Evolutionary conservation across 2,888 invertebrate species (phyloP).

Genomic region (Eulithis testata): DNA sequence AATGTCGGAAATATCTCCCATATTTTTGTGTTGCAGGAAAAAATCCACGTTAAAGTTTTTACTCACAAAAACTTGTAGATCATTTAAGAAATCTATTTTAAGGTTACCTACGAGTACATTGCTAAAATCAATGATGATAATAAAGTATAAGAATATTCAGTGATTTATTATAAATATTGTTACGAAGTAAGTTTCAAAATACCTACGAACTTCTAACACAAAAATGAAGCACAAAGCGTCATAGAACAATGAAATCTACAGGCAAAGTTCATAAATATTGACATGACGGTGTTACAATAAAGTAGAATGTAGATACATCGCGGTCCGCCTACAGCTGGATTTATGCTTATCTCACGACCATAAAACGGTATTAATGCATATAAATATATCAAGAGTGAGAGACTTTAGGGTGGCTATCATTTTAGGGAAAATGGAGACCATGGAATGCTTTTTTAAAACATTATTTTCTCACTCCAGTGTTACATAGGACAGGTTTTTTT

Average conservation of each 20-base stretch:
- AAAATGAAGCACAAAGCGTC: slow-evolving; percentile 31
- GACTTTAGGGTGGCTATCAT: slow-evolving; percentile 47
- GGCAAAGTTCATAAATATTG: slow-evolving; percentile 65
- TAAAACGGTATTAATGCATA: slow-evolving; percentile 78
- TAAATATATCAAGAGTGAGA: slow-evolving; percentile 72
- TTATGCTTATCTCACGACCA: slow-evolving; percentile 74
- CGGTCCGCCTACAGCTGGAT: slow-evolving; percentile 65
- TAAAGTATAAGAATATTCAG: too few relatives aligned
- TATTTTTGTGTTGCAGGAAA: not conserved
- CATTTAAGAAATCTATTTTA: too few relatives aligned
- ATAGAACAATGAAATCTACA: slow-evolving; percentile 47
- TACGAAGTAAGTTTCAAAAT: too few relatives aligned
- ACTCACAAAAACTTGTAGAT: too few relatives aligned
- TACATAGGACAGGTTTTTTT: not conserved
- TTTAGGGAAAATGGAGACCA: slow-evolving; percentile 27
- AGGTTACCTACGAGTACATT: too few relatives aligned
- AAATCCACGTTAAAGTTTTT: not conserved
- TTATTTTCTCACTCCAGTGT: not conserved
- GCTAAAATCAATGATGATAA: too few relatives aligned
- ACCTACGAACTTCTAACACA: slow-evolving; percentile 1
- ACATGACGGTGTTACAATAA: slow-evolving; percentile 66
- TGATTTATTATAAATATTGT: too few relatives aligned
- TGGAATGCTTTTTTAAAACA: not conserved
- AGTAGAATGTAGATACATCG: slow-evolving; percentile 62
- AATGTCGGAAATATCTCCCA: not conserved